These are phyloP conservation scores for Whitmania pigra DNA, from an alignment of 1,140 invertebrate species.

Conservation along the genomic window DNA sequence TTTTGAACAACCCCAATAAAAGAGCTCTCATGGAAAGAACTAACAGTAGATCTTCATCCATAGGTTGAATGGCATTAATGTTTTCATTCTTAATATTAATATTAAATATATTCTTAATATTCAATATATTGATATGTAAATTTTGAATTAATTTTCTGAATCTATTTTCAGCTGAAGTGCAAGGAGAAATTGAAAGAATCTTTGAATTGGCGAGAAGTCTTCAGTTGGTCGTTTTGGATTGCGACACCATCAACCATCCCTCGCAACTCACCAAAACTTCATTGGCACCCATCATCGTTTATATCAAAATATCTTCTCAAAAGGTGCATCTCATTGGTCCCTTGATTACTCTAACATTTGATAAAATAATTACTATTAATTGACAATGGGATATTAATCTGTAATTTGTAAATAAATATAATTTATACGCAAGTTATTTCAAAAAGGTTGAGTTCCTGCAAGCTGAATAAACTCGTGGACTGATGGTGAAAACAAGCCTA, in stretches of 20 bases:
- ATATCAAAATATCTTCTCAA: slow-evolving; percentile 95
- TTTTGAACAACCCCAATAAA: slow-evolving; percentile 18
- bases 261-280: slow-evolving; percentile 98
- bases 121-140: neutral
- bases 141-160: too few relatives aligned
- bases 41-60: slow-evolving; percentile 18
- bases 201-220: slow-evolving; percentile 93
- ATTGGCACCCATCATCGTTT: slow-evolving; percentile 92
- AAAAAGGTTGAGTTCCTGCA: too few relatives aligned
- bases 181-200: slow-evolving; percentile 96
- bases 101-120: neutral
- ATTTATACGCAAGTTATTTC: too few relatives aligned
- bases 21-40: slow-evolving; percentile 17
- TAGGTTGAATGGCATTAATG: neutral
- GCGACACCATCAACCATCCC: slow-evolving; percentile 99
- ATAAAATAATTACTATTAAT: too few relatives aligned
- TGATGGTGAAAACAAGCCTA: too few relatives aligned
- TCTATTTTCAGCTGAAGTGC: slow-evolving; percentile 56
- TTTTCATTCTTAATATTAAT: neutral
- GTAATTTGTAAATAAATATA: too few relatives aligned
- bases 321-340: slow-evolving; percentile 54
- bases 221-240: slow-evolving; percentile 90
- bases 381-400: too few relatives aligned
- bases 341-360: too few relatives aligned
- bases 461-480: too few relatives aligned